These are phyloP conservation scores for Drosophila ochracea DNA, from an alignment of 2,888 invertebrate species.

Conservation along the genomic window DNA sequence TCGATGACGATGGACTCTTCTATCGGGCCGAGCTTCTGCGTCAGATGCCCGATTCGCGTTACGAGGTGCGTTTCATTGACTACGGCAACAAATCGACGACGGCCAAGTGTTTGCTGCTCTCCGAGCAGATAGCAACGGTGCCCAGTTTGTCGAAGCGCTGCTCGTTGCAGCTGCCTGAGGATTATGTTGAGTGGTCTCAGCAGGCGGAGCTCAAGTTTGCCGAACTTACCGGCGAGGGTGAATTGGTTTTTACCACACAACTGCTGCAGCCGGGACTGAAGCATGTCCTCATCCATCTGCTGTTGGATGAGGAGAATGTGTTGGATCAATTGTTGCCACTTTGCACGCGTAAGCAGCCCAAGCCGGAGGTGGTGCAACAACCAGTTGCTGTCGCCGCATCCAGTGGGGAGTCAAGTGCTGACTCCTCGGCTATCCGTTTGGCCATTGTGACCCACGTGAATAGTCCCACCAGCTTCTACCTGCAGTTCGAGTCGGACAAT, in stretches of 20 bases:
- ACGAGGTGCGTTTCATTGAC: constrained; percentile 89
- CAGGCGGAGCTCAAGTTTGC: constrained; percentile 89
- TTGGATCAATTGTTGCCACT: constrained; percentile 87
- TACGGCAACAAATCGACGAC: constrained; percentile 89
- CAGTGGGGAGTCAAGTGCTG: constrained; percentile 8
- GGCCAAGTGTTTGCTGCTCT: constrained; percentile 87
- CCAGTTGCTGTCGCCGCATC: constrained; percentile 50
- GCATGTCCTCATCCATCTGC: constrained; percentile 88
- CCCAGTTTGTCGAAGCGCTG: constrained; percentile 88
- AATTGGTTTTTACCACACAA: constrained; percentile 89
- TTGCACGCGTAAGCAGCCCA: constrained; percentile 83
- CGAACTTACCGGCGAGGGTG: constrained; percentile 89
- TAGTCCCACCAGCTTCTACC: constrained; percentile 91
- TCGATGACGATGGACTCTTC: constrained; percentile 89
- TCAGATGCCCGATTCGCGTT: constrained; percentile 86
- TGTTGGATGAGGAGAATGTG: constrained; percentile 88
- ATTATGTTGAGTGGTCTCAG: constrained; percentile 88
- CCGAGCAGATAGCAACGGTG: constrained; percentile 87
- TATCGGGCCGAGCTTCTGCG: constrained; percentile 88
- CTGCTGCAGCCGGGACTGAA: constrained; percentile 89
- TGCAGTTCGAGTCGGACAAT: constrained; percentile 88
- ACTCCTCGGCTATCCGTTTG: constrained; percentile 61
- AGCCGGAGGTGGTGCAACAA: constrained; percentile 10
- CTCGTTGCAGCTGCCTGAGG: constrained; percentile 87
- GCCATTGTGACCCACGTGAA: constrained; percentile 90